phyloP scores from a whole-genome alignment of 2,797 vertebrate species.

The Chrysolophus pictus region DNA sequence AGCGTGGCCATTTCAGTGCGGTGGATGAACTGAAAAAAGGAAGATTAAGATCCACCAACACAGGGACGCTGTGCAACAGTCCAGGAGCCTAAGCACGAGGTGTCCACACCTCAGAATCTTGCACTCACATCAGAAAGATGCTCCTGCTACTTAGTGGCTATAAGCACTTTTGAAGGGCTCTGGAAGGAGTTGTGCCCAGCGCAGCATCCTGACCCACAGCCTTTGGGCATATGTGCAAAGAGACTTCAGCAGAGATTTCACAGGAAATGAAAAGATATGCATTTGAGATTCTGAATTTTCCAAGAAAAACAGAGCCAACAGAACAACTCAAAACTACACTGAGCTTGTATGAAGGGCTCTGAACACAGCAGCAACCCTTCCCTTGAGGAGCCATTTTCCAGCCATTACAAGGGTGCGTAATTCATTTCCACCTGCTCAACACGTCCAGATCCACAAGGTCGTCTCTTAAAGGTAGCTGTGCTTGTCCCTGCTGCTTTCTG shows the following conservation, averaged over 20 bases:
- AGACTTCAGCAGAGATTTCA: neutral
- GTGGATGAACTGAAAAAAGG: neutral
- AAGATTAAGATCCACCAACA: neutral
- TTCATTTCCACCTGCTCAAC: neutral
- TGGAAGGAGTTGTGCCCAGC: neutral
- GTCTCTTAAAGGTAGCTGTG: neutral
- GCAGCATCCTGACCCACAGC: neutral
- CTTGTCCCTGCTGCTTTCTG: constrained; percentile 16
- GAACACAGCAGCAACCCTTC: neutral
- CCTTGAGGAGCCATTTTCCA: neutral
- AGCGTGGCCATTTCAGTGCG: neutral
- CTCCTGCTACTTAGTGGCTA: neutral
- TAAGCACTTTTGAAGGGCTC: neutral
- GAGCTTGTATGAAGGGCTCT: neutral
- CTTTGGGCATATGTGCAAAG: neutral
- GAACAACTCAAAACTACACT: neutral
- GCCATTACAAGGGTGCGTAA: neutral
- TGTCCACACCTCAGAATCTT: neutral
- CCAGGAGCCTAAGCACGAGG: neutral
- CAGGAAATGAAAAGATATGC: neutral
- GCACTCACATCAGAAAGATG: accelerated
- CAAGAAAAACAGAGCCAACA: neutral
- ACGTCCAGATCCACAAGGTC: neutral
- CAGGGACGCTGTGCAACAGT: neutral
- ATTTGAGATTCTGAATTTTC: neutral